Percentiles rank a stretch among this genome's conserved stretches.
Evolutionary conservation across 2,797 vertebrate species (phyloP).

Genomic region (Labeo calbasu): DNA sequence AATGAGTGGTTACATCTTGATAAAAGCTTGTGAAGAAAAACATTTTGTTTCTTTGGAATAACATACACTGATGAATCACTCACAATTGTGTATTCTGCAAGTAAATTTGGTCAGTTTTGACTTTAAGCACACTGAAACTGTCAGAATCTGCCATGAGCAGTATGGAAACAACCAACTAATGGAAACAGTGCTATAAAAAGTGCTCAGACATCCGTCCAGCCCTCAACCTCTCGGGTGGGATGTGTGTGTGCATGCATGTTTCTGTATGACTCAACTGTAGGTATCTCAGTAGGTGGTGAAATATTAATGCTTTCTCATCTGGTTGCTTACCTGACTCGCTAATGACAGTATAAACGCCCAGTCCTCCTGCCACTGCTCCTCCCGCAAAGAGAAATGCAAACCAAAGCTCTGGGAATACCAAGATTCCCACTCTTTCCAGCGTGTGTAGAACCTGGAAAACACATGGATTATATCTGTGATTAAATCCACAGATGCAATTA

Average conservation of each 20-base stretch:
- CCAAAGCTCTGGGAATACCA: conserved; percentile 99
- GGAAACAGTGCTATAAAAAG: not conserved
- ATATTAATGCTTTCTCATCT: conserved; percentile 4
- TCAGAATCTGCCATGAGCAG: not conserved
- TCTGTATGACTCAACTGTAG: conserved; percentile 8
- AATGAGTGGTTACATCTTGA: not conserved
- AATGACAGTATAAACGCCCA: conserved; percentile 98
- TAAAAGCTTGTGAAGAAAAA: not conserved
- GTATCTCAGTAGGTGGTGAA: conserved; percentile 14
- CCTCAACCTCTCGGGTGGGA: not conserved
- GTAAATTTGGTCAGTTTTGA: not conserved
- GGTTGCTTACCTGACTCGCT: conserved; percentile 89
- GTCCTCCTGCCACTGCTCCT: conserved; percentile 99
- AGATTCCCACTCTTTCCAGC: conserved; percentile 99
- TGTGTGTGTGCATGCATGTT: not conserved
- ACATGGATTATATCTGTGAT: conserved; percentile 23
- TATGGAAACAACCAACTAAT: not conserved
- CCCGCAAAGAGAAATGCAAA: conserved; percentile 94
- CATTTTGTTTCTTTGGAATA: not conserved
- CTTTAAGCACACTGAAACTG: not conserved
- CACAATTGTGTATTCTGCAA: not conserved
- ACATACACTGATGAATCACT: not conserved
- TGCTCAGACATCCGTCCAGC: not conserved
- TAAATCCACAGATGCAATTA: not conserved
- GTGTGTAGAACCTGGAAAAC: conserved; percentile 90